Base-by-base conservation (phyloP, 2,888 invertebrate species). In the Eupithecia exiguata region DNA sequence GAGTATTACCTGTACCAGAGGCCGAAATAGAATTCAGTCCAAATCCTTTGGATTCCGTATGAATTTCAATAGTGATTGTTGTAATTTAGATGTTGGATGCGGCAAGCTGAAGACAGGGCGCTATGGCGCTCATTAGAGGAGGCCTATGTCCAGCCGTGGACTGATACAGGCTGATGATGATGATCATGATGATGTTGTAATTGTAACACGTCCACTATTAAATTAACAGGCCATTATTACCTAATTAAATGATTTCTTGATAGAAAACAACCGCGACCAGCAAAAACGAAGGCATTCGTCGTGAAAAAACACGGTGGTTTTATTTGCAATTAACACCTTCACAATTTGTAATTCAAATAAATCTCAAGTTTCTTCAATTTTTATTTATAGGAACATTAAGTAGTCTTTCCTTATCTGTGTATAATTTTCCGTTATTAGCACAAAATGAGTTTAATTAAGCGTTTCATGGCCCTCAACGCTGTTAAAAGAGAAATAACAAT, bases 401-500 rank as follows among this genome's bases (percentile, higher is more conserved):
- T 21, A 53, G n/a, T 16, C n/a, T n/a, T 53, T 10, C 58, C 58
- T 58, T 25, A 58, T 58, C 58, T 58, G 58, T 58, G 25, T 25
- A 58, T 68, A 68, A 72, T 21, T 70, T 58, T 70, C 63, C 10
- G 58, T 18, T 72, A 69, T 70, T 67, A 75, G 38, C 46, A 62
- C 63, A 46, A 40, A 75, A 74, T 78, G 72, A 72, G 78, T 78
- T 78, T 73, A 76, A 79, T 79, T 75, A 77, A 75, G 71, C 68
- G 67, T 73, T 77, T 76, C 75, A 76, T 77, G 70, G 65, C 72
- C 61, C 67, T 53, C 40, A 62, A 63, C 30, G 35, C 58, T 61
- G 62, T 72, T 71, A 65, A 70, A 63, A 38, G 69, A 70, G 63
- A 10, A 70, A 75, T 70, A 75, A 65, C 70, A 68, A 68, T 72